Base-by-base conservation (phyloP, 2,888 invertebrate genomes). In the Eupithecia tripunctaria region DNA sequence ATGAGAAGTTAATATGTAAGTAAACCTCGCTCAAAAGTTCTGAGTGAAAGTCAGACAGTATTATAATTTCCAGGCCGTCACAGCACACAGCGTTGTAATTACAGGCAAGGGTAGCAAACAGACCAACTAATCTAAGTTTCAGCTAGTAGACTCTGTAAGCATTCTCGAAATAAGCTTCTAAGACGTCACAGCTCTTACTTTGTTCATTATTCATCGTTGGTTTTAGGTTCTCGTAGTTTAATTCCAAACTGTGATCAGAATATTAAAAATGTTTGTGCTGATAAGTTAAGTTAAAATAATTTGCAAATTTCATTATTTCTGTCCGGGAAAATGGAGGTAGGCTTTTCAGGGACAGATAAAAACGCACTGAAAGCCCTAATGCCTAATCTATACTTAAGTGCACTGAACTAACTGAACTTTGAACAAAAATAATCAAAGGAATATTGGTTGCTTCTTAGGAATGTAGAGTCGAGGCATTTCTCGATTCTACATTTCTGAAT, bases 61-160 rank as follows among this genome's bases (percentile, higher is more conserved):
- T 56, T 56, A 56, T 56, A 56, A 25, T 56, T 25, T 60, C 47
- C 51, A 51, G 32, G 0, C 29, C 43, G 25, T 38, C 67, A 60
- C 27, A n/a, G 27, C 38, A 38, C 60, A 29, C n/a, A 27, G 36
- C 41, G 29, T 29, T 27, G 41, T 64, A 51, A 63, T 63, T 64
- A 64, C 32, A 51, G 38, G 25, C n/a, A 38, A 21, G 18, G 29
- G 47, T 14, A 51, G 51, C 67, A 51, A 63, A 67, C 51, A 71
- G 63, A 67, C 27, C 25, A 67, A 71, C 67, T 71, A 67, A 71
- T 71, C 63, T 63, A 71, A 71, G 71, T 71, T 71, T 51, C 64
- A 29, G 51, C 36, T 38, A n/a, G 25, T 43, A 43, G 47, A 68
- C 43, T 21, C 62, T 0, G 41, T 27, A 43, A 63, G 27, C 32